Percentiles rank a stretch among this genome's conserved stretches.
These are phyloP conservation scores for Cephus nigrinus DNA, from an alignment of 2,888 invertebrate genomes.

Conservation along the genomic window DNA sequence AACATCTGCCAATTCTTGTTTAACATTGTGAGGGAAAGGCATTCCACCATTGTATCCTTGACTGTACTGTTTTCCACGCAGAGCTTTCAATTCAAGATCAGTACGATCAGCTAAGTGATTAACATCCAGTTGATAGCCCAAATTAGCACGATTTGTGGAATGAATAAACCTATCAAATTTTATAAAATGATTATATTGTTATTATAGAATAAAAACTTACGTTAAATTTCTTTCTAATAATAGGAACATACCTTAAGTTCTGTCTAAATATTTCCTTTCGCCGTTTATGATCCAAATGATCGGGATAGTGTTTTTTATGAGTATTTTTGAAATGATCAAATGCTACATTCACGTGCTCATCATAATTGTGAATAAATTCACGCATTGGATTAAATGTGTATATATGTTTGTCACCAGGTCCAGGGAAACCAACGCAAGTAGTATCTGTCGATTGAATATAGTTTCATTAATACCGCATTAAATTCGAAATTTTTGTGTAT, in stretches of 20 bases:
- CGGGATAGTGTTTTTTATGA: constrained; percentile 77
- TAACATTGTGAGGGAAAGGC: constrained; percentile 79
- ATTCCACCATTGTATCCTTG: constrained; percentile 79
- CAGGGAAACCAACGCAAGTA: constrained; percentile 84
- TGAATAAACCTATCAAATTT: constrained; percentile 74
- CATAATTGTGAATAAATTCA: constrained; percentile 83
- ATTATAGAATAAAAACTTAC: neutral
- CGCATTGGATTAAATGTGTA: constrained; percentile 94
- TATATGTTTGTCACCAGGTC: constrained; percentile 81
- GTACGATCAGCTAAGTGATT: constrained; percentile 91
- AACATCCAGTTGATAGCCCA: constrained; percentile 79
- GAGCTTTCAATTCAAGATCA: constrained; percentile 79
- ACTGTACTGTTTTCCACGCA: constrained; percentile 76
- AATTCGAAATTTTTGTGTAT: no score
- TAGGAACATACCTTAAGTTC: constrained; percentile 76
- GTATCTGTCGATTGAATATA: constrained; percentile 68
- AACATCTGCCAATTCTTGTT: constrained; percentile 69
- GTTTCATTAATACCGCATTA: neutral
- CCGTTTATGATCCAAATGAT: constrained; percentile 74
- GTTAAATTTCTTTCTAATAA: constrained; percentile 21
- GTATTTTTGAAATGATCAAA: constrained; percentile 80
- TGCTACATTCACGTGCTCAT: constrained; percentile 78
- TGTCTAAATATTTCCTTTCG: constrained; percentile 86
- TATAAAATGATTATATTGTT: neutral
- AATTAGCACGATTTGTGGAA: constrained; percentile 81